Evolutionary conservation across 1,140 invertebrate genomes (phyloP).

Genomic region (Antheraea pernyi): DNA sequence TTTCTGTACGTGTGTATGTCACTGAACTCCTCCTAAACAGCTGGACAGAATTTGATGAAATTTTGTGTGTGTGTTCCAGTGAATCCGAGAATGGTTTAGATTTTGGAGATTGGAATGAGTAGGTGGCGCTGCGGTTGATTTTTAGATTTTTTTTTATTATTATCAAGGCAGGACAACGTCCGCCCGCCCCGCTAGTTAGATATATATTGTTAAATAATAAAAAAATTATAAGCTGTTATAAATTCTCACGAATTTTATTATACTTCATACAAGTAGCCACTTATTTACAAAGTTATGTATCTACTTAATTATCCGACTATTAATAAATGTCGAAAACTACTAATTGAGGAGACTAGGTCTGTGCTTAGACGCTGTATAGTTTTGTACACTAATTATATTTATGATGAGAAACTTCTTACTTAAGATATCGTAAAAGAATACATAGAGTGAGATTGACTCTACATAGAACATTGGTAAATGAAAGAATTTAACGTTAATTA

Average conservation of each 20-base stretch:
- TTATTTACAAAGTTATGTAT: constrained; percentile 18
- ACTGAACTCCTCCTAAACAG: no score
- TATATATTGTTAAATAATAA: no score
- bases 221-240: background rate
- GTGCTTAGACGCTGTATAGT: background rate
- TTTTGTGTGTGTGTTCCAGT: no score
- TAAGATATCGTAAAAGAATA: background rate
- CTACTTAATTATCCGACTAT: constrained; percentile 10
- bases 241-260: constrained; percentile 11
- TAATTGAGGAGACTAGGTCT: constrained; percentile 9
- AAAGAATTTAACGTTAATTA: background rate
- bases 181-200: no score
- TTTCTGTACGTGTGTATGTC: no score
- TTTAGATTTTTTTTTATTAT: no score
- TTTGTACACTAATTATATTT: background rate
- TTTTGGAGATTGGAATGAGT: no score
- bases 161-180: no score
- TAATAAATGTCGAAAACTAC: background rate
- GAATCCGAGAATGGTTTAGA: no score
- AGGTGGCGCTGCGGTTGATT: no score
- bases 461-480: background rate
- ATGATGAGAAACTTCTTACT: background rate
- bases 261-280: constrained; percentile 14
- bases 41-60: no score
- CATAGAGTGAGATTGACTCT: background rate